Conservation (phyloP, 1,140 invertebrate genomes). For the Venturia canescens region DNA sequence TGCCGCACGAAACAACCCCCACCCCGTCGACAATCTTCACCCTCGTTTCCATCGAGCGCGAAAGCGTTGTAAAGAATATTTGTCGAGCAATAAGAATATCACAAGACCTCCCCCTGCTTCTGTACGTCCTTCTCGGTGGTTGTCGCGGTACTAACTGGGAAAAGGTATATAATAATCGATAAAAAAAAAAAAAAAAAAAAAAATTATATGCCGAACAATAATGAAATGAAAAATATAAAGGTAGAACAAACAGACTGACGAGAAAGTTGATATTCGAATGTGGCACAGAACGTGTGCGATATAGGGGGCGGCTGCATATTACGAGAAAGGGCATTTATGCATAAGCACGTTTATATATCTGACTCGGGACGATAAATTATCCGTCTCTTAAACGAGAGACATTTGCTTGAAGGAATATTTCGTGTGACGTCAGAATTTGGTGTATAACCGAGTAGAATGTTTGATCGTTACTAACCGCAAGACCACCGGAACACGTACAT, state of each 20-base stretch:
- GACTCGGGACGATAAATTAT: constrained; percentile 9
- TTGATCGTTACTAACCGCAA: constrained; percentile 47
- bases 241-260: no score
- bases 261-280: no score
- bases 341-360: not conserved
- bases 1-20: constrained; percentile 26
- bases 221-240: no score
- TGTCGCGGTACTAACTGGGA: no score
- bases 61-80: constrained; percentile 16
- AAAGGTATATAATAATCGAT: no score
- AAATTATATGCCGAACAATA: not conserved
- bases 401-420: constrained; percentile 28
- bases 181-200: not conserved
- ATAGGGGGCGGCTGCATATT: not conserved
- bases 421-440: constrained; percentile 42
- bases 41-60: constrained; percentile 4
- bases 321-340: constrained; percentile 20
- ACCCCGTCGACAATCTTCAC: not conserved
- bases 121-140: no score
- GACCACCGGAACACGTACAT: constrained; percentile 25
- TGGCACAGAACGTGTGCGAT: not conserved
- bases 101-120: not conserved
- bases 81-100: constrained; percentile 22
- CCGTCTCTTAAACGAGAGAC: constrained; percentile 29
- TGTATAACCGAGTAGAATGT: constrained; percentile 36